These are phyloP conservation scores for Lethenteron reissneri DNA, from an alignment of 2,113 vertebrate genomes.

Conservation along the genomic window DNA sequence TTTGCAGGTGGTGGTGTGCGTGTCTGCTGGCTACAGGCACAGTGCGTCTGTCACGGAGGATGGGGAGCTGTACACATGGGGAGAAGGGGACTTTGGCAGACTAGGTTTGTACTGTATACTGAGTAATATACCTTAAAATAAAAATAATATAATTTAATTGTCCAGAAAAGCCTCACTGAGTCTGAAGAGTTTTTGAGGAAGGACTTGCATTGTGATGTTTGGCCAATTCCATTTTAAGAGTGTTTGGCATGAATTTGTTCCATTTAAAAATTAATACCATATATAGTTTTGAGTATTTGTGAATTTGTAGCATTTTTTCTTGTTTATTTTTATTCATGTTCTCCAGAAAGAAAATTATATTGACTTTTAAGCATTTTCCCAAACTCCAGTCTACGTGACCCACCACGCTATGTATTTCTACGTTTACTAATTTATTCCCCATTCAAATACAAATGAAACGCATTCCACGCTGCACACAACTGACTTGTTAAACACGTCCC, in stretches of 20 bases:
- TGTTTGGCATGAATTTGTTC: background rate
- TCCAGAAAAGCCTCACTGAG: too few species aligned
- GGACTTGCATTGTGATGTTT: too few species aligned
- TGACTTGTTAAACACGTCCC: too few species aligned
- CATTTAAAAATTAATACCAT: background rate
- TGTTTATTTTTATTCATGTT: background rate
- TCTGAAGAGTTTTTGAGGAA: too few species aligned
- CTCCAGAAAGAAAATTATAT: background rate
- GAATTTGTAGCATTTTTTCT: background rate
- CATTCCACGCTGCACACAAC: too few species aligned
- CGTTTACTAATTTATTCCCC: too few species aligned
- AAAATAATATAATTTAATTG: too few species aligned
- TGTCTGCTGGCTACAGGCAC: constrained; percentile 48
- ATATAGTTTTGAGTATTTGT: background rate
- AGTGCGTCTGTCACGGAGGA: constrained; percentile 51
- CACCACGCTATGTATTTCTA: too few species aligned
- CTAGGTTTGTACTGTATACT: constrained; percentile 26
- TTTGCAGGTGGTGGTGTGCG: constrained; percentile 40
- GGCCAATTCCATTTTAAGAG: too few species aligned
- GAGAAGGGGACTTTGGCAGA: constrained; percentile 53
- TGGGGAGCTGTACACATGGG: constrained; percentile 49
- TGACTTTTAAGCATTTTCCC: constrained; percentile 6
- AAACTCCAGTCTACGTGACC: too few species aligned
- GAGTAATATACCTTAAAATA: background rate
- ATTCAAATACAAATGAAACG: too few species aligned